Percentiles rank a stretch among this genome's conserved stretches.
Evolutionary conservation across 2,888 invertebrate species (phyloP).

Genomic region (Melolontha melolontha): DNA sequence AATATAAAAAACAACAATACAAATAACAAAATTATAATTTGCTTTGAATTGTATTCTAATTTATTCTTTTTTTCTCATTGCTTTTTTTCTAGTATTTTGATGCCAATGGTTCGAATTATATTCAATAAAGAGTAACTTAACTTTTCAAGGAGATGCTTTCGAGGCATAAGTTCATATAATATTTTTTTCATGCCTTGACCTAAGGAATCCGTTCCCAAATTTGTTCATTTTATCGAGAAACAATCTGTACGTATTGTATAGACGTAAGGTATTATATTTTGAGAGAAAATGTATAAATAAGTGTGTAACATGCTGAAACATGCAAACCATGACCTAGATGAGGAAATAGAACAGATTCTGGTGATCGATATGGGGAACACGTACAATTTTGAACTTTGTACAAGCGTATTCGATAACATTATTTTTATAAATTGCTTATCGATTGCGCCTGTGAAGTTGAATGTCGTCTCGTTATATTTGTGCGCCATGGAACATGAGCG

Average conservation of each 20-base stretch:
- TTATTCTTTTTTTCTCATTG: too few species aligned
- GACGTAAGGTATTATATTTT: neutral
- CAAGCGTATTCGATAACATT: constrained; percentile 41
- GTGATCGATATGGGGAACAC: constrained; percentile 48
- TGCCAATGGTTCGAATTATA: too few species aligned
- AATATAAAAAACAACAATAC: too few species aligned
- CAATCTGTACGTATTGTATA: neutral
- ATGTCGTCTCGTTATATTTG: constrained; percentile 15
- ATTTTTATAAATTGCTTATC: constrained; percentile 44
- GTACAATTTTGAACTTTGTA: constrained; percentile 46
- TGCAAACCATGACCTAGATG: constrained; percentile 52
- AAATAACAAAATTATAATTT: too few species aligned
- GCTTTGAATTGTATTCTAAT: too few species aligned
- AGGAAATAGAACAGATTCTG: constrained; percentile 43
- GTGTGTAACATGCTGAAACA: constrained; percentile 37
- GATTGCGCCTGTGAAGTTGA: constrained; percentile 37
- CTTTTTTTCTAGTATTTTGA: too few species aligned
- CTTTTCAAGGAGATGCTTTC: too few species aligned
- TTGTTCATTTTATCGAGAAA: too few species aligned
- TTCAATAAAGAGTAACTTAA: too few species aligned
- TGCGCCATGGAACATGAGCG: constrained; percentile 6
- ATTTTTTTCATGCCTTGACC: too few species aligned
- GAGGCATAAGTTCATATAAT: too few species aligned
- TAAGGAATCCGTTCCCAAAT: too few species aligned
- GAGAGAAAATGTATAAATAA: constrained; percentile 40